Evolutionary conservation across 2,888 invertebrate genomes (phyloP).

Genomic region (Belgica antarctica): DNA sequence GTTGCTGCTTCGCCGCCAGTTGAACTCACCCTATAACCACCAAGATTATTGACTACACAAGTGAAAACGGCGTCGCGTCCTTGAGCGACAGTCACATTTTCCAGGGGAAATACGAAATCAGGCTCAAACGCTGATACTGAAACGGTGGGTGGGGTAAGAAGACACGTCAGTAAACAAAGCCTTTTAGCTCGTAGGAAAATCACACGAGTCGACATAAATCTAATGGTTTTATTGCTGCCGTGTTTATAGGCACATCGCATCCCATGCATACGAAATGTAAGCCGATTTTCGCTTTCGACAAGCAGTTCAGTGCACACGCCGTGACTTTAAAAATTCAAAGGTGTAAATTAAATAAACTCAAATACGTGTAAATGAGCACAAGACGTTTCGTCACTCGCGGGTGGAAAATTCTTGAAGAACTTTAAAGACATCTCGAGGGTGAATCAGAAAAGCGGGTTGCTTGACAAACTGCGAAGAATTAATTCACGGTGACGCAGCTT

Average conservation of each 20-base stretch:
- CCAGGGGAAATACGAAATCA: slow-evolving; percentile 70
- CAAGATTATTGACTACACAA: slow-evolving; percentile 75
- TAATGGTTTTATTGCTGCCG: slow-evolving; percentile 42
- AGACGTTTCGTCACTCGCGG: slow-evolving; percentile 18
- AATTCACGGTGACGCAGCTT: slow-evolving; percentile 32
- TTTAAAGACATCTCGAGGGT: slow-evolving; percentile 11
- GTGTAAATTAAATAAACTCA: slow-evolving; percentile 42
- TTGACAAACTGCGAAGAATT: slow-evolving; percentile 40
- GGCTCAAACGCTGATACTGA: slow-evolving; percentile 68
- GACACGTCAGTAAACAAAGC: too few species aligned
- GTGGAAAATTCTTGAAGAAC: neutral
- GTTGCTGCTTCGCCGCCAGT: slow-evolving; percentile 82
- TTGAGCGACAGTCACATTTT: slow-evolving; percentile 74
- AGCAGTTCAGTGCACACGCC: too few species aligned
- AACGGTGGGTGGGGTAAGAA: neutral
- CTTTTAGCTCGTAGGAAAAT: neutral
- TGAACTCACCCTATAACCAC: slow-evolving; percentile 86
- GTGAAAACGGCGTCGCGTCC: slow-evolving; percentile 76
- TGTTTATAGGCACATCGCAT: slow-evolving; percentile 26
- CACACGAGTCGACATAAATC: slow-evolving; percentile 32
- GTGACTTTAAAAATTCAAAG: slow-evolving; percentile 40
- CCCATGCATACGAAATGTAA: slow-evolving; percentile 36
- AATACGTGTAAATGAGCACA: slow-evolving; percentile 32
- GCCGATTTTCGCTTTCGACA: slow-evolving; percentile 1
- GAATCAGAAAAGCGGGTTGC: neutral